Conservation (phyloP, 2,797 vertebrate genomes). For the Sebastiscus tertius region DNA sequence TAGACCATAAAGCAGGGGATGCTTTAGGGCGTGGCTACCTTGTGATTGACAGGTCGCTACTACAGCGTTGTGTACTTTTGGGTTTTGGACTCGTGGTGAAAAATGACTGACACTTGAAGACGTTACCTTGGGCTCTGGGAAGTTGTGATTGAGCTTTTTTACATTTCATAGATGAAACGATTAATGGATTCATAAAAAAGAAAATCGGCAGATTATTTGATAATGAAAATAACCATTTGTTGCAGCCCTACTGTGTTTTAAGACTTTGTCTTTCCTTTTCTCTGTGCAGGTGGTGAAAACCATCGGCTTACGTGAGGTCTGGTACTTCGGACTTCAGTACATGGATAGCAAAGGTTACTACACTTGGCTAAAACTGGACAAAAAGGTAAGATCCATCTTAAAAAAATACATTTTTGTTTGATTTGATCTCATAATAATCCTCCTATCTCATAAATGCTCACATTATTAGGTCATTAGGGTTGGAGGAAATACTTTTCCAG, state of each 20-base stretch:
- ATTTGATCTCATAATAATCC: background rate
- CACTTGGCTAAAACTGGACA: constrained; percentile 97
- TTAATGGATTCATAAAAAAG: background rate
- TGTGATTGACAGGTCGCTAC: no score
- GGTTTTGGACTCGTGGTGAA: background rate
- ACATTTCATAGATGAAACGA: background rate
- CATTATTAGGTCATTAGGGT: background rate
- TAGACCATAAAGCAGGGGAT: no score
- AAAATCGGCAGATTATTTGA: background rate
- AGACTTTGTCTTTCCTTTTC: background rate
- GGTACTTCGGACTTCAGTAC: constrained; percentile 98
- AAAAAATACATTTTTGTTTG: background rate
- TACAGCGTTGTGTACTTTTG: no score
- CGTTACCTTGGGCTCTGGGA: background rate
- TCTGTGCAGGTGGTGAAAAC: constrained; percentile 93
- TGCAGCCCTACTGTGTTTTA: background rate
- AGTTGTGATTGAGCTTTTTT: background rate
- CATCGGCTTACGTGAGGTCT: constrained; percentile 93
- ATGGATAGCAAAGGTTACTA: constrained; percentile 91
- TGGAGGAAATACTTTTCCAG: background rate
- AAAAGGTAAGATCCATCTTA: constrained; percentile 87
- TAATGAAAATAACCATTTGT: background rate
- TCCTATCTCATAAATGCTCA: background rate
- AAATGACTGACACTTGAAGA: background rate
- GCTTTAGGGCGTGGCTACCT: no score